Percentiles rank a stretch among this genome's conserved stretches.
Evolutionary conservation across 2,113 vertebrate genomes (phyloP).

Genomic region (Hassar affinis): DNA sequence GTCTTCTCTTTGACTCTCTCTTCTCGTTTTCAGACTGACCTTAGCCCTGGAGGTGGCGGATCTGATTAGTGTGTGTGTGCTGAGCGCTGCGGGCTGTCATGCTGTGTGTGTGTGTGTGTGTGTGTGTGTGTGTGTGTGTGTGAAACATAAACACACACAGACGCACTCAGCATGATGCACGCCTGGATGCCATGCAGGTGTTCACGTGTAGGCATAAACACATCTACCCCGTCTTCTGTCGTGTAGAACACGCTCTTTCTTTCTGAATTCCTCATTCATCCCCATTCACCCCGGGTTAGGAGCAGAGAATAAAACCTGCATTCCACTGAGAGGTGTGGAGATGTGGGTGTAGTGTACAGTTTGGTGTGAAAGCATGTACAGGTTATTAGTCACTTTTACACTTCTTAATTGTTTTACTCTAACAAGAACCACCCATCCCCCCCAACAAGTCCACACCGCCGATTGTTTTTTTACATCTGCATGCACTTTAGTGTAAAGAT

Average conservation of each 20-base stretch:
- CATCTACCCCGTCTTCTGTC: background rate
- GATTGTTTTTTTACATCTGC: background rate
- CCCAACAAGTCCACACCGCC: too few species aligned
- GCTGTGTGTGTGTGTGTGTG: background rate
- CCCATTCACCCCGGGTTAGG: background rate
- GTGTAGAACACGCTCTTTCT: background rate
- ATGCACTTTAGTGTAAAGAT: background rate
- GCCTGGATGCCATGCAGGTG: background rate
- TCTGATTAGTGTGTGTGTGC: too few species aligned
- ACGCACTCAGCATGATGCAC: background rate
- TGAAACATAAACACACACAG: background rate
- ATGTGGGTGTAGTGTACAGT: background rate
- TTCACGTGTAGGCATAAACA: too few species aligned
- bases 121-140: background rate
- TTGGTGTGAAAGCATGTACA: background rate
- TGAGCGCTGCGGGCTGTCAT: constrained; percentile 7
- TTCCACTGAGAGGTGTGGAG: constrained; percentile 1
- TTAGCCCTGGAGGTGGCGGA: background rate
- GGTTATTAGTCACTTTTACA: background rate
- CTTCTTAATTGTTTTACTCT: background rate
- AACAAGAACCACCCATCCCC: background rate
- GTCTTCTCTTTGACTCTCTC: background rate
- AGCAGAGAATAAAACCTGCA: background rate
- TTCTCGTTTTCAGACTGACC: background rate
- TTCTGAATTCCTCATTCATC: background rate